Percentiles rank a stretch among this genome's conserved stretches.
These are phyloP conservation scores for Adelphocoris suturalis DNA, from an alignment of 2,888 invertebrate genomes.

Conservation along the genomic window DNA sequence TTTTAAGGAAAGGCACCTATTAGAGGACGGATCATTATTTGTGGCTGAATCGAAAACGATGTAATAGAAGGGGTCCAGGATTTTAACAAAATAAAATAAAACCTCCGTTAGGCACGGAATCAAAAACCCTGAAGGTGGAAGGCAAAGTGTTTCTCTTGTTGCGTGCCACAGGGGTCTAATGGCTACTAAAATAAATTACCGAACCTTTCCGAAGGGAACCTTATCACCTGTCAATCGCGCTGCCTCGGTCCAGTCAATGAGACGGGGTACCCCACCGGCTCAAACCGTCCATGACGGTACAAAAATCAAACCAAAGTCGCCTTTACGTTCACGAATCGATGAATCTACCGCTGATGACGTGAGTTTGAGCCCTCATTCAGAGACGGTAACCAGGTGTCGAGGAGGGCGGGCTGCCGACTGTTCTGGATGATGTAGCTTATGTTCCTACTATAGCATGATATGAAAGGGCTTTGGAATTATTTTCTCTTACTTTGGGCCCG, in stretches of 20 bases:
- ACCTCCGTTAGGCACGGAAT: constrained; percentile 39
- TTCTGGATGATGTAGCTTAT: background rate
- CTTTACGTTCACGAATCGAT: background rate
- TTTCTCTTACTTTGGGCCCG: too few relatives aligned
- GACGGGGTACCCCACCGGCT: background rate
- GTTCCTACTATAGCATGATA: too few relatives aligned
- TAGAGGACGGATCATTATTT: background rate
- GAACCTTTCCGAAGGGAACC: constrained; percentile 53
- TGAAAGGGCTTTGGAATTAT: too few relatives aligned
- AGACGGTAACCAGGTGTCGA: background rate
- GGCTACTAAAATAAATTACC: constrained; percentile 71
- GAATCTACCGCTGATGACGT: background rate
- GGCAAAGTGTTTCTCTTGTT: constrained; percentile 69
- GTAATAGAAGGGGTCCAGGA: background rate
- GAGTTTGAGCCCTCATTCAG: constrained; percentile 5
- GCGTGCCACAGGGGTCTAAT: constrained; percentile 70
- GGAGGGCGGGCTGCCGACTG: background rate
- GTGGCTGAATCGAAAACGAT: constrained; percentile 11
- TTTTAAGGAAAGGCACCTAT: background rate
- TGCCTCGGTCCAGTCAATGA: constrained; percentile 64
- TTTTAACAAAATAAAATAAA: background rate
- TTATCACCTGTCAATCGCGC: constrained; percentile 69
- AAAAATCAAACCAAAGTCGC: constrained; percentile 38
- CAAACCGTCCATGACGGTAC: constrained; percentile 43
- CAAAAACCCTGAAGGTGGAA: constrained; percentile 56